phyloP scores from a whole-genome alignment of 1,140 invertebrate species.

The Homalodisca vitripennis region DNA sequence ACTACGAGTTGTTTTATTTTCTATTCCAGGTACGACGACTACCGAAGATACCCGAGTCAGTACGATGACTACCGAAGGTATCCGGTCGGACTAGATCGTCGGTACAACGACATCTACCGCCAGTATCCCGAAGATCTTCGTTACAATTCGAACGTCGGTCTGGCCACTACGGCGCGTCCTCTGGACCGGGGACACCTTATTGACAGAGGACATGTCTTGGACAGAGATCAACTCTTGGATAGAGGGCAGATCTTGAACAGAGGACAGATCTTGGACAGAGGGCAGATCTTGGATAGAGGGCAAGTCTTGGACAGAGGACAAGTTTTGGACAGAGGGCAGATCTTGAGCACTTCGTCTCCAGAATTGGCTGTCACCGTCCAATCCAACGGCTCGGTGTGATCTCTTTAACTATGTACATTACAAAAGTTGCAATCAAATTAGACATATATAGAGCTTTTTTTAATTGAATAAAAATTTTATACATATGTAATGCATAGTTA shows the following conservation, averaged over 20 bases:
- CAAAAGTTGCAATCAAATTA: no score
- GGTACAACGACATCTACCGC: no score
- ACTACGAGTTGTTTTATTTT: no score
- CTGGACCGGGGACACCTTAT: background rate
- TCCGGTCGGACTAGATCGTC: background rate
- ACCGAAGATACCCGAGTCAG: background rate
- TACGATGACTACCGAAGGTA: background rate
- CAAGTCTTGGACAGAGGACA: background rate
- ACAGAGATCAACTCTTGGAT: background rate
- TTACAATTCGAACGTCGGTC: background rate
- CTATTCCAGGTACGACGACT: background rate
- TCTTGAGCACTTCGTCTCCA: background rate
- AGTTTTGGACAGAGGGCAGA: background rate
- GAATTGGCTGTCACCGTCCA: background rate
- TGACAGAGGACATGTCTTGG: background rate
- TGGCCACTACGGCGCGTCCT: background rate
- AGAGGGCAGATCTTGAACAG: background rate
- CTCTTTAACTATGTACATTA: no score
- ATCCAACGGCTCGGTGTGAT: background rate
- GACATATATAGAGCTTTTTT: no score
- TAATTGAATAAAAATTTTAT: no score
- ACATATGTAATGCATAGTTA: no score
- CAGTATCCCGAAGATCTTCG: background rate
- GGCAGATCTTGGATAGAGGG: background rate
- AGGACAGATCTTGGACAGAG: background rate